Evolutionary conservation across 35 echinoderm and acorn worm species (phyloP), one percentile per base, ranked within the genome.

Genomic region (Eucidaris tribuloides): DNA sequence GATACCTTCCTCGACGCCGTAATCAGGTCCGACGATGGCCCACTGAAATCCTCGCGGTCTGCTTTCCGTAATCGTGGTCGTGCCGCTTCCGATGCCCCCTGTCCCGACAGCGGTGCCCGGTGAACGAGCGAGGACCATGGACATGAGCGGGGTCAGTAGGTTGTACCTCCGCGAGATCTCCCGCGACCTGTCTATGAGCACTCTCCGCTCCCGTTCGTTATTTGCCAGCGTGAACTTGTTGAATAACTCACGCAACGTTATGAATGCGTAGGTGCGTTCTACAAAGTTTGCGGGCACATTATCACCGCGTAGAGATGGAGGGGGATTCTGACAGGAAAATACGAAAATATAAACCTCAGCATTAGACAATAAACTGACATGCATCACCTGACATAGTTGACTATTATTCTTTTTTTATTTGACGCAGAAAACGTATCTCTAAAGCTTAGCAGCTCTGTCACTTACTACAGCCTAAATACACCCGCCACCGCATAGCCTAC

Each of bases 191-290:
- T 92, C 81, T 4, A 89, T 62, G 71, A 87, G 81, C n/a, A 59
- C 43, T 42, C 85, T 58, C 19, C 89, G 88, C 44, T 97, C 85
- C 31, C 52, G 42, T 3, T 68, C 50, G 28, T 97, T 79, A 14
- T 97, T 85, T 4, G 94, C 74, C 19, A 91, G 60, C 1, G 77
- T 58, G 31, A 82, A 89, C 22, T 64, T 42, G 35, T 91, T 86
- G 61, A 97, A 90, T n/a, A 85, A 77, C 62, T 97, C 81, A 19
- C 71, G 72, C 34, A 92, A 62, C 9, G 94, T 97, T 60, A 92
- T 86, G 65, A 97, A 90, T 57, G 94, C 94, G 66, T 85, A 91
- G 18, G 94, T 92, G 22, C 94, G 89, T 49, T 91, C 94, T 42
- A 86, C 82, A 43, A 91, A 91, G 72, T 92, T 77, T 34, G 71